Conservation (phyloP, 2,888 invertebrate species). For the Coecobrya sp. region DNA sequence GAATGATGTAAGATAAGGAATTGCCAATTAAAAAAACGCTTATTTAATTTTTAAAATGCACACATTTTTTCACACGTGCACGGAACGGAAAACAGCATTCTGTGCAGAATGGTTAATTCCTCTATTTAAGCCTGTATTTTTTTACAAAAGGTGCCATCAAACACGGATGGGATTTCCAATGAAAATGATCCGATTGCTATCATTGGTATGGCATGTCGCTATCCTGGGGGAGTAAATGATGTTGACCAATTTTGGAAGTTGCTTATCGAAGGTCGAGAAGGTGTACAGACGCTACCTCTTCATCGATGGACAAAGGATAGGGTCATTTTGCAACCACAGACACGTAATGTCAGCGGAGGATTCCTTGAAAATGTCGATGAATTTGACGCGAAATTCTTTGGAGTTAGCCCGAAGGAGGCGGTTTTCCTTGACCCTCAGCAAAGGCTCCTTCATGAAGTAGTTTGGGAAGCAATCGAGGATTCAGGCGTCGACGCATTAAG, state of each 20-base stretch:
- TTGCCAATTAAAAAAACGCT: too few relatives aligned
- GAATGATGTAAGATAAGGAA: too few relatives aligned
- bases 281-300: neutral
- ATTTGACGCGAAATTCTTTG: conserved; percentile 75
- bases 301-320: conserved; percentile 27
- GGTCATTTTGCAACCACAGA: neutral
- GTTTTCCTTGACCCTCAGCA: conserved; percentile 70
- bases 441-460: conserved; percentile 61
- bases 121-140: too few relatives aligned
- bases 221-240: conserved; percentile 33
- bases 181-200: conserved; percentile 40
- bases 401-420: conserved; percentile 48
- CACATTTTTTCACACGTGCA: too few relatives aligned
- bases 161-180: neutral
- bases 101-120: too few relatives aligned
- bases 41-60: too few relatives aligned
- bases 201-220: conserved; percentile 42
- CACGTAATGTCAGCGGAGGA: conserved; percentile 15
- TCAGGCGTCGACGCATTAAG: conserved; percentile 52
- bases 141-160: too few relatives aligned
- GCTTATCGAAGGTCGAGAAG: conserved; percentile 45
- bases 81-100: neutral
- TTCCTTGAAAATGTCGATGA: conserved; percentile 57
- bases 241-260: conserved; percentile 3
- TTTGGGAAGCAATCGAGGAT: conserved; percentile 71